Evolutionary conservation across 92 coral and sea anemone genomes (phyloP).

Genomic region (Zoanthus sociatus): DNA sequence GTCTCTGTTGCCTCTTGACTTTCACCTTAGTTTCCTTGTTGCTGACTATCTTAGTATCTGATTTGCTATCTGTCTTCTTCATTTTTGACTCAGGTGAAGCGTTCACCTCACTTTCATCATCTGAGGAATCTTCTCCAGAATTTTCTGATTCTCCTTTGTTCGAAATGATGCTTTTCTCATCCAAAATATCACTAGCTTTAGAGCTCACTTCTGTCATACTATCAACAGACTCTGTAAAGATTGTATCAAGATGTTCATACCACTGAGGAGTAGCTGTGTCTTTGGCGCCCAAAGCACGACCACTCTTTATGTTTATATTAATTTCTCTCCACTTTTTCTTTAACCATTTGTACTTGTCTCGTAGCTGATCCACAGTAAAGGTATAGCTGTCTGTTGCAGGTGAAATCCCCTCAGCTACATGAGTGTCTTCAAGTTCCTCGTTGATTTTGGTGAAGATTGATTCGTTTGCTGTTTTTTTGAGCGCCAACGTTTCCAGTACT

Average conservation of each 20-base stretch:
- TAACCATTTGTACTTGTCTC: slow-evolving; percentile 34
- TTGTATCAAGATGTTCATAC: slow-evolving; percentile 23
- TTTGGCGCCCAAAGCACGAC: slow-evolving; percentile 17
- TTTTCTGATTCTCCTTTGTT: background rate
- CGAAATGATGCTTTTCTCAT: slow-evolving; percentile 27
- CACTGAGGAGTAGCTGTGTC: slow-evolving; percentile 21
- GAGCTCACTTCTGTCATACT: background rate
- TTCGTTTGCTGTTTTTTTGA: slow-evolving; percentile 47
- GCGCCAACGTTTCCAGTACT: slow-evolving; percentile 50
- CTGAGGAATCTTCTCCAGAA: slow-evolving; percentile 1
- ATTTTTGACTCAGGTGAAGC: background rate
- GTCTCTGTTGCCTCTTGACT: slow-evolving; percentile 17
- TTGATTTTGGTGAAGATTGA: slow-evolving; percentile 9
- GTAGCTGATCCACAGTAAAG: slow-evolving; percentile 22
- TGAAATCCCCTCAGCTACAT: slow-evolving; percentile 29
- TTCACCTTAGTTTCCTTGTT: slow-evolving; percentile 15
- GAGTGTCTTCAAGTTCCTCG: slow-evolving; percentile 34
- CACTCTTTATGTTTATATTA: slow-evolving; percentile 9
- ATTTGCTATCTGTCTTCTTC: slow-evolving; percentile 24
- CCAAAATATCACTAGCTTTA: slow-evolving; percentile 19
- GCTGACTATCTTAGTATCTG: slow-evolving; percentile 10
- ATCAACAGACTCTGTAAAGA: slow-evolving; percentile 32
- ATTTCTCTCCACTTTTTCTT: slow-evolving; percentile 38
- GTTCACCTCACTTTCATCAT: slow-evolving; percentile 9
- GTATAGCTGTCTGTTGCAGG: slow-evolving; percentile 19